phyloP scores from a whole-genome alignment of 2,113 vertebrate species.

The Serilophus lunatus region DNA sequence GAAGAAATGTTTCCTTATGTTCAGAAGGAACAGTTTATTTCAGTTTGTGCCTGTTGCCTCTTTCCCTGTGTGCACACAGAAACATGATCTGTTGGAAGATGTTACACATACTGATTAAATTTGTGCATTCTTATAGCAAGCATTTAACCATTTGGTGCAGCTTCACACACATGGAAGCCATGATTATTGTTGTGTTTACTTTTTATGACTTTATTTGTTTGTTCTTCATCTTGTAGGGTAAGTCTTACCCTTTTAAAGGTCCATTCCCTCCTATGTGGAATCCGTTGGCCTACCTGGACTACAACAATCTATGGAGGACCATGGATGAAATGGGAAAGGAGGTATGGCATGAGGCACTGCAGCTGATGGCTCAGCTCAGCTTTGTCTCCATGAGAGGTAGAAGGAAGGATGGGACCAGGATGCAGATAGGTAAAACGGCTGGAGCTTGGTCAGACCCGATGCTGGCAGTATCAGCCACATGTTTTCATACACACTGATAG shows the following conservation, averaged over 20 bases:
- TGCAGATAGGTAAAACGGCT: background rate
- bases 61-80: background rate
- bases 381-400: background rate
- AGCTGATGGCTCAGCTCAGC: background rate
- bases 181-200: background rate
- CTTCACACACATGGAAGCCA: fast-evolving
- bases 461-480: background rate
- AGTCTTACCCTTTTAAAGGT: slow-evolving; percentile 86
- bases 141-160: background rate
- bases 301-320: slow-evolving; percentile 92
- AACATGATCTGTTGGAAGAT: background rate
- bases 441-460: background rate
- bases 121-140: background rate
- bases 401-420: background rate
- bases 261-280: slow-evolving; percentile 90
- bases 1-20: background rate
- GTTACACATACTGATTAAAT: background rate
- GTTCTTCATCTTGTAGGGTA: slow-evolving; percentile 80
- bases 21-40: background rate
- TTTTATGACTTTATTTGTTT: background rate
- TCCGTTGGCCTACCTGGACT: slow-evolving; percentile 86
- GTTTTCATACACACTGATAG: background rate
- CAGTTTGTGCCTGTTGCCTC: background rate
- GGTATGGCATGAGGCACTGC: slow-evolving; percentile 69
- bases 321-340: slow-evolving; percentile 94